Base-by-base conservation (phyloP, 1,140 invertebrate genomes). In the Caerostris extrusa region DNA sequence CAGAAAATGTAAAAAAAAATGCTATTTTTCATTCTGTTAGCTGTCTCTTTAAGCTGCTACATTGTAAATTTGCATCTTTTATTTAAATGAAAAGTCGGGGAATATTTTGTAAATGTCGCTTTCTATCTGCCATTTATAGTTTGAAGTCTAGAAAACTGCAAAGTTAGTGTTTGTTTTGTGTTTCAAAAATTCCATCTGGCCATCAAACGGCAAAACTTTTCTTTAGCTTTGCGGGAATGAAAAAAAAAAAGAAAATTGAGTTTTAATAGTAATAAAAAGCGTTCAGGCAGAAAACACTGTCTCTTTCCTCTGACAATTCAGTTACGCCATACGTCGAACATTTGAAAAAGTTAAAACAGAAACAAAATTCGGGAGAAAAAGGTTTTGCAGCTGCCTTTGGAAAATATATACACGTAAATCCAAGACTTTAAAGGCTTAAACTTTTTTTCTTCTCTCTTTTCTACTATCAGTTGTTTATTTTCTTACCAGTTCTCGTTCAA, bases 401-500 rank as follows among this genome's bases (percentile, higher is more conserved):
- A 71, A 90, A 71, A 90, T 90, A 71, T 90, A 90, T 90, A 90
- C 64, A 77, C 67, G 58, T 64, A 77, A 90, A 90, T 90, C 67
- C 88, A 4, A 71, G 88, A 77, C 67, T 90, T 90, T 90, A 91
- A 91, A 82, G 56, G 90, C 90, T 83, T 90, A 90, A 90, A 90
- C 88, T 58, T 90, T 90, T 57, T 57, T 57, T 67, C 64, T 67
- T 67, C 5, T 7, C 67, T n/a, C 57, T 90, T 55, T 82, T 82
- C 56, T 56, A 83, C 71, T 91, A 91, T 91, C 90, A 83, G 57
- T 91, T 91, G 90, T 91, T 91, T 91, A 91, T 91, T 91, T 91
- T 91, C 90, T 61, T 57, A 19, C 77, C 50, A 82, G 34, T 61
- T 82, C 90, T 77, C 77, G 61, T 91, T 91, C 90, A 91, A 91